Conservation (phyloP, 1,140 invertebrate species). For the Copidosoma floridanum region DNA sequence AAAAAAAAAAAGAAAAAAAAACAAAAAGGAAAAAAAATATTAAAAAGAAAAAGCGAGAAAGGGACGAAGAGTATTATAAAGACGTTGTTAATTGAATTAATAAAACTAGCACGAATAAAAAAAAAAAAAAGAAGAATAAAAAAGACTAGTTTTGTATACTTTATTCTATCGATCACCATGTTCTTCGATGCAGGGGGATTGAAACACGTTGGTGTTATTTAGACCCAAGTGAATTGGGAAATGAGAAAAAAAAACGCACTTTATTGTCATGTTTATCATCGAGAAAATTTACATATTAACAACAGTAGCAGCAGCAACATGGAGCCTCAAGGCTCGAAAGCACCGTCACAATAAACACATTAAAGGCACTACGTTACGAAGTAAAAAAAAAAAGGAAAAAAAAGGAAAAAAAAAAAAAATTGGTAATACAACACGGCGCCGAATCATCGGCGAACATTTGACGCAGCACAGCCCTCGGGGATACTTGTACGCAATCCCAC, state of each 20-base stretch:
- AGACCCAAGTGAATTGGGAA: no score
- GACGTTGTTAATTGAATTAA: conserved; percentile 59
- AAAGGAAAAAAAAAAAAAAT: neutral
- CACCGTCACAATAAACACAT: no score
- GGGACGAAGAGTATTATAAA: conserved; percentile 57
- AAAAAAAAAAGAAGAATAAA: no score
- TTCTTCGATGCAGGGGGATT: no score
- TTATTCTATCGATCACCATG: no score
- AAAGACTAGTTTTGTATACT: no score
- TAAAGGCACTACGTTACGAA: no score
- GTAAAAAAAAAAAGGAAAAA: no score
- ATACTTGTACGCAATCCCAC: neutral
- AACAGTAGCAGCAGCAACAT: neutral
- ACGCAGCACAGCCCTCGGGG: conserved; percentile 15
- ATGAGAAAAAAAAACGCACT: no score
- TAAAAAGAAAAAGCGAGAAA: conserved; percentile 56
- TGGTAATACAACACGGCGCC: neutral
- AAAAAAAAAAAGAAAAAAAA: conserved; percentile 58
- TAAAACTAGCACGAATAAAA: conserved; percentile 57
- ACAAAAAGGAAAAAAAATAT: conserved; percentile 56
- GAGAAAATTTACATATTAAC: neutral
- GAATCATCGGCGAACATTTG: conserved; percentile 5
- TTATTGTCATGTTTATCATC: neutral
- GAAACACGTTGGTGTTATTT: no score
- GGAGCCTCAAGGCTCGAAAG: no score